Percentiles rank a stretch among this genome's conserved stretches.
These are phyloP conservation scores for Pristionchus maxplancki DNA, from an alignment of 2,888 invertebrate genomes.

Conservation along the genomic window DNA sequence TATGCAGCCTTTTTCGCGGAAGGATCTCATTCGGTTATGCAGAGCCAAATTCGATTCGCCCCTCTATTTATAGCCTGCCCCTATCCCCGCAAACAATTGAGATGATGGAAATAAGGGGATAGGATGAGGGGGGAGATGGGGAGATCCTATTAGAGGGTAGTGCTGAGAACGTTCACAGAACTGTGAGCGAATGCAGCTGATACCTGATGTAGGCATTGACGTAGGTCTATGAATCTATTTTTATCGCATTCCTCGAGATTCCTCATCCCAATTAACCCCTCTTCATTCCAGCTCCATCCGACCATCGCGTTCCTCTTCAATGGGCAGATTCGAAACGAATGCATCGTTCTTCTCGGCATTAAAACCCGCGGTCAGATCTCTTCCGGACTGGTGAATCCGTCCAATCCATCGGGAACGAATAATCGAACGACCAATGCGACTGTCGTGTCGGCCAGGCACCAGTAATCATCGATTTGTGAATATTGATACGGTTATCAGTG, in stretches of 20 bases:
- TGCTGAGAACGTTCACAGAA: not conserved
- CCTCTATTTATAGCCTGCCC: not conserved
- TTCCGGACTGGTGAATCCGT: not conserved
- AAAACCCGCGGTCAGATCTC: not conserved
- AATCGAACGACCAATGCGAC: conserved; percentile 27
- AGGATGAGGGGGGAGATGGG: not conserved
- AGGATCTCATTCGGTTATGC: not conserved
- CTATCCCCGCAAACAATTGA: not conserved
- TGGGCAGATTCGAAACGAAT: conserved; percentile 34
- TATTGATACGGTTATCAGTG: not conserved
- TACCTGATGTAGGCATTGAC: no score
- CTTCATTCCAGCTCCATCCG: conserved; percentile 5
- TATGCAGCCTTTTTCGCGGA: not conserved
- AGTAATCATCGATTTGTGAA: not conserved
- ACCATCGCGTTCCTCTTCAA: conserved; percentile 46
- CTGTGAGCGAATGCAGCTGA: not conserved
- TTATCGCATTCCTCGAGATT: not conserved
- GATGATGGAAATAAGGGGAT: not conserved
- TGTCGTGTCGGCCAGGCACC: not conserved
- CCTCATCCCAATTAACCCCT: not conserved
- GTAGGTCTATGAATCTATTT: not conserved
- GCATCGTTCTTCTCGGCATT: not conserved
- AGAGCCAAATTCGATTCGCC: not conserved
- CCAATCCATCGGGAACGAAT: conserved; percentile 11
- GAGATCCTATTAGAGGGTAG: not conserved